Evolutionary conservation across 2,888 invertebrate species (phyloP), one percentile per base, ranked within the genome.

Genomic region (Halictus ligatus): DNA sequence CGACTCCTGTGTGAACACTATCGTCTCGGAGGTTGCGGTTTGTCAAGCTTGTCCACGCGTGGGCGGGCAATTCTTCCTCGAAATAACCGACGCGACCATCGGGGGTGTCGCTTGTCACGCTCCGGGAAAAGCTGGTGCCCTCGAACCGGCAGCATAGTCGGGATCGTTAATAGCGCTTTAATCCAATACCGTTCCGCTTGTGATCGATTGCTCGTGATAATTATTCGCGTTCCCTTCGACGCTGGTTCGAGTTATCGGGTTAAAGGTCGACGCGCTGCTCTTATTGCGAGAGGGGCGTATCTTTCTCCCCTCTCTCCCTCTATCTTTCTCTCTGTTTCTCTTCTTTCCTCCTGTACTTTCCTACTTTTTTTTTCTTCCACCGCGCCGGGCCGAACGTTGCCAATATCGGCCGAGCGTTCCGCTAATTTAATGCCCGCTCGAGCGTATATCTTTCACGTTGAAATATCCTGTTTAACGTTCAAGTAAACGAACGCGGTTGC

Each of bases 171-270:
- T 78, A 74, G 60, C 60, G 71, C 60, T 83, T 84, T 84, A 83
- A 84, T 79, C 79, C 84, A 72, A 83, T 83, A 54, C 75, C 43
- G 40, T 35, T 8, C 35, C 50, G 35, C 46, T 58, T 35, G 84
- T 79, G 84, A 84, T 83, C 79, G 84, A 84, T 84, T 79, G 84
- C 84, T 72, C 71, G 79, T 64, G 79, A 84, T 54, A 84, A 83
- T 84, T 84, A 84, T 84, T 79, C 84, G 75, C 84, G 71, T 79
- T 78, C 35, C 75, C 48, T 35, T 50, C 73, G 72, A 78, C 35
- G 58, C 40, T 29, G 15, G 18, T 48, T 60, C 73, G 67, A 58
- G 54, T 76, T 80, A 73, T 67, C 84, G 73, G 73, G 48, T 76
- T 80, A 85, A 80, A 80, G 67, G n/a, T 69, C 75, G 76, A 35